Conservation (phyloP, 2,888 invertebrate species). For the Lithophane leautieri region DNA sequence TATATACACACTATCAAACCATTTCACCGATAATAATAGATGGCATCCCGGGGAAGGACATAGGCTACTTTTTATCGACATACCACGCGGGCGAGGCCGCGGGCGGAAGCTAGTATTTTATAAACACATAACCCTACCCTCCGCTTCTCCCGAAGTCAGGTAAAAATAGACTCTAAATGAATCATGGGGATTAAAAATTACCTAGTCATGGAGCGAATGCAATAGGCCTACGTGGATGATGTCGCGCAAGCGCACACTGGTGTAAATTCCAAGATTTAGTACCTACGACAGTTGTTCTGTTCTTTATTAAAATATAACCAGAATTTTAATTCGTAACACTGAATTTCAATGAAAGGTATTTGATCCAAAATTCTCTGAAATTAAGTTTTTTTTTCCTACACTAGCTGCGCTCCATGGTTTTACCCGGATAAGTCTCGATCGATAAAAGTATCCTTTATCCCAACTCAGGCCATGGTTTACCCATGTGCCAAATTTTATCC, state of each 20-base stretch:
- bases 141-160: too few species aligned
- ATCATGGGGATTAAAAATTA: neutral
- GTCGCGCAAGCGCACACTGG: neutral
- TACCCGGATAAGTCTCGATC: too few species aligned
- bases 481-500: too few species aligned
- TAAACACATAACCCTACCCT: neutral
- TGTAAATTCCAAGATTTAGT: neutral
- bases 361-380: neutral
- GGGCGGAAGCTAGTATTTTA: too few species aligned
- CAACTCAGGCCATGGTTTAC: too few species aligned
- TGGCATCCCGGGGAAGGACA: too few species aligned
- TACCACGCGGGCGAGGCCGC: too few species aligned
- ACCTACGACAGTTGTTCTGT: neutral
- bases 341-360: conserved; percentile 4
- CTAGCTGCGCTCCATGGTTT: too few species aligned
- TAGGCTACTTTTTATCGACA: too few species aligned
- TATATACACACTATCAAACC: too few species aligned
- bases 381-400: neutral
- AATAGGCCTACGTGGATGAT: neutral
- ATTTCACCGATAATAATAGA: too few species aligned
- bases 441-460: too few species aligned
- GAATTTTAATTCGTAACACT: neutral
- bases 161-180: neutral
- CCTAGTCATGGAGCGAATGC: neutral
- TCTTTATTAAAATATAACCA: neutral